These are phyloP conservation scores for Meliscaeva auricollis DNA, from an alignment of 2,888 invertebrate species.

Conservation along the genomic window DNA sequence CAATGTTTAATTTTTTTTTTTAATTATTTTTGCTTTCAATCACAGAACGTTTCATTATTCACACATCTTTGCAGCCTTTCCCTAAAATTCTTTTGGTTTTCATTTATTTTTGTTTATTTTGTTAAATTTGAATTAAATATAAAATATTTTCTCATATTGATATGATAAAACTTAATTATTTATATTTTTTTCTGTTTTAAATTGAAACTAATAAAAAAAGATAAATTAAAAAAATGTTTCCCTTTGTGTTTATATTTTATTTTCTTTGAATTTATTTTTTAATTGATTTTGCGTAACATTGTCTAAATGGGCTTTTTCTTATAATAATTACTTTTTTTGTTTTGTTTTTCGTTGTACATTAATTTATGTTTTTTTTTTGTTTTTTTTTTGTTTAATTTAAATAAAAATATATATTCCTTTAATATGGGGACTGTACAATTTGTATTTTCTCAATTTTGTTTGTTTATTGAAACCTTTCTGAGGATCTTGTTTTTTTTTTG, in stretches of 20 bases:
- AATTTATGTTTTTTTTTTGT: conserved; percentile 31
- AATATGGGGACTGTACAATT: conserved; percentile 67
- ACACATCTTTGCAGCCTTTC: conserved; percentile 75
- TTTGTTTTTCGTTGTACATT: conserved; percentile 65
- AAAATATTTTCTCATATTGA: conserved; percentile 49
- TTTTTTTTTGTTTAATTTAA: conserved; percentile 43
- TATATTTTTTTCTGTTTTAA: conserved; percentile 11
- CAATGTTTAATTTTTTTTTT: conserved; percentile 54
- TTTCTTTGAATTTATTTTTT: conserved; percentile 38
- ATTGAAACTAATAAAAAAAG: not conserved
- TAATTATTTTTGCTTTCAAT: conserved; percentile 64
- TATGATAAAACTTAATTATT: conserved; percentile 61
- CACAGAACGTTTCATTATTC: conserved; percentile 75
- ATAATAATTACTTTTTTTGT: conserved; percentile 29
- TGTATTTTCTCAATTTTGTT: conserved; percentile 32
- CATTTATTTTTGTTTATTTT: not conserved
- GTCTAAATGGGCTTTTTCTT: conserved; percentile 60
- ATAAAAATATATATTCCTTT: conserved; percentile 44
- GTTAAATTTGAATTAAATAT: conserved; percentile 29
- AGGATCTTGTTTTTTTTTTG: conserved; percentile 57
- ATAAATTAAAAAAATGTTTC: conserved; percentile 51
- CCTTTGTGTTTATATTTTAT: conserved; percentile 17
- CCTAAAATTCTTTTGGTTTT: conserved; percentile 57
- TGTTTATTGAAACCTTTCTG: conserved; percentile 72
- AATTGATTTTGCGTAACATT: conserved; percentile 61